Conservation (phyloP, 2,797 vertebrate species). For the Threskiornis aethiopicus region DNA sequence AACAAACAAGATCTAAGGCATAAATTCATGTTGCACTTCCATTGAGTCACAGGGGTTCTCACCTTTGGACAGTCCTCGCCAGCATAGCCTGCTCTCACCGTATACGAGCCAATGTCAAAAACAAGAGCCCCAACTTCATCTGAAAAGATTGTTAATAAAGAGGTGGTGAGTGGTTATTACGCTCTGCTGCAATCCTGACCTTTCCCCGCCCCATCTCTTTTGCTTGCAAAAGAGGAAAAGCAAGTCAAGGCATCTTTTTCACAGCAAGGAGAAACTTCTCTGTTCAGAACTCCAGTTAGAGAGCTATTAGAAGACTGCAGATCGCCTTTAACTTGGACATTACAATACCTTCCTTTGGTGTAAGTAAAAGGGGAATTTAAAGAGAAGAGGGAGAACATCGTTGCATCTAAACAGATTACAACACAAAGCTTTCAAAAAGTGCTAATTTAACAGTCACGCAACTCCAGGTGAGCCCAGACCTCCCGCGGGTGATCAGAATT, state of each 20-base stretch:
- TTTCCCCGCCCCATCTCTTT: neutral
- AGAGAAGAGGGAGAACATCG: rapidly evolving
- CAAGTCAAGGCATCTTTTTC: neutral
- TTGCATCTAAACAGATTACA: rapidly evolving
- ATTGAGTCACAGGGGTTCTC: neutral
- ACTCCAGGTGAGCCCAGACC: neutral
- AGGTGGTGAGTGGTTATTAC: neutral
- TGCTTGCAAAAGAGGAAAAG: neutral
- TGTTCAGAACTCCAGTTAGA: neutral
- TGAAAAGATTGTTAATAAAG: slow-evolving; percentile 60
- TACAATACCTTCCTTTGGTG: neutral
- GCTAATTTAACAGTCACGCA: neutral
- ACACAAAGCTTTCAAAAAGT: neutral
- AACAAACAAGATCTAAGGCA: neutral
- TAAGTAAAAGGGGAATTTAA: neutral
- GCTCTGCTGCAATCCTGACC: neutral
- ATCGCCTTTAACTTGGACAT: neutral
- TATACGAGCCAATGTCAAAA: slow-evolving; percentile 97
- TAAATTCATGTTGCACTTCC: neutral
- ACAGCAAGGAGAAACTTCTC: neutral
- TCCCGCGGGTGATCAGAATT: neutral
- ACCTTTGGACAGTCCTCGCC: slow-evolving; percentile 99
- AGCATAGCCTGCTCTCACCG: slow-evolving; percentile 96
- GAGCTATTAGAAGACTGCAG: neutral
- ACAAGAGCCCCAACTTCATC: slow-evolving; percentile 98